Conservation (phyloP, 1,140 invertebrate species). For the Sycophaga agraensis region DNA sequence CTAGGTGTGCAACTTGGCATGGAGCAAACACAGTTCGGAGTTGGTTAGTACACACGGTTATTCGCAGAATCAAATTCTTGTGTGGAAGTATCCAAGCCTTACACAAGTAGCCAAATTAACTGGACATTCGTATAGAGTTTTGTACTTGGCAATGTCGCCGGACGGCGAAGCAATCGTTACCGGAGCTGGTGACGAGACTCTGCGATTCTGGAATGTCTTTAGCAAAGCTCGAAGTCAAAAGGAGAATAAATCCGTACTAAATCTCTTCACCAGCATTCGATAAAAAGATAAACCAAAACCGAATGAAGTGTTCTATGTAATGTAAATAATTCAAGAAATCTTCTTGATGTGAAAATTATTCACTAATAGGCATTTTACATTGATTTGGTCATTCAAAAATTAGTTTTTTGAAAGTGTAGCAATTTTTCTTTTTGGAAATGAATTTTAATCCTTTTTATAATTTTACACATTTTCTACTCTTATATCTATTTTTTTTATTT, state of each 20-base stretch:
- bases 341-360: slow-evolving; percentile 21
- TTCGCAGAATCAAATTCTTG: slow-evolving; percentile 98
- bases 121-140: slow-evolving; percentile 95
- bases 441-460: background rate
- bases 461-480: background rate
- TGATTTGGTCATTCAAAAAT: slow-evolving; percentile 4
- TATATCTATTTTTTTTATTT: background rate
- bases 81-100: slow-evolving; percentile 99
- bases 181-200: slow-evolving; percentile 97
- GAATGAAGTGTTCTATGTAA: slow-evolving; percentile 18
- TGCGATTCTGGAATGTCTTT: slow-evolving; percentile 99
- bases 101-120: slow-evolving; percentile 97
- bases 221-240: slow-evolving; percentile 94
- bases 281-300: slow-evolving; percentile 42
- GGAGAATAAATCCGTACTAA: slow-evolving; percentile 95
- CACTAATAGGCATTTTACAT: background rate
- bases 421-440: background rate
- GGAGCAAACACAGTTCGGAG: slow-evolving; percentile 98
- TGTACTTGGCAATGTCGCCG: slow-evolving; percentile 97
- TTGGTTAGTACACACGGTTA: slow-evolving; percentile 99
- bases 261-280: slow-evolving; percentile 90
- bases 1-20: slow-evolving; percentile 94
- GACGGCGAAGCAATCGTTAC: slow-evolving; percentile 99
- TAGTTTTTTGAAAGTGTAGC: background rate
- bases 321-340: slow-evolving; percentile 30